Conservation (phyloP, 23 tunicate species). For the Halocynthia aurantium region DNA sequence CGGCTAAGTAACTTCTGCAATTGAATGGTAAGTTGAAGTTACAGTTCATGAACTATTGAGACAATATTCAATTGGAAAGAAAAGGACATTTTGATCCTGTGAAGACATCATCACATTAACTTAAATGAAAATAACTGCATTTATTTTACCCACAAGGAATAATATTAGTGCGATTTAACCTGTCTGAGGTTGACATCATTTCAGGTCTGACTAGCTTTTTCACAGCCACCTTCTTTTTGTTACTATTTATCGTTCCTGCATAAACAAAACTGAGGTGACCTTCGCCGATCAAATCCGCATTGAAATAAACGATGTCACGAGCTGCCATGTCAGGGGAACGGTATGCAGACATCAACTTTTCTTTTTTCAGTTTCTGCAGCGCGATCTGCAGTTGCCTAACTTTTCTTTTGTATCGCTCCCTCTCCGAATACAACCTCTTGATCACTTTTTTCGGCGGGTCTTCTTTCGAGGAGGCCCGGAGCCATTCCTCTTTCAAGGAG, state of each 20-base stretch:
- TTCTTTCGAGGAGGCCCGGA: slow-evolving; percentile 3
- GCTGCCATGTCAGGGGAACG: slow-evolving; percentile 52
- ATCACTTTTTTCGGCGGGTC: slow-evolving; percentile 35
- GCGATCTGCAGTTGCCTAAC: slow-evolving; percentile 52
- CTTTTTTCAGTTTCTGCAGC: slow-evolving; percentile 27
- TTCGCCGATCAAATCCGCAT: slow-evolving; percentile 72
- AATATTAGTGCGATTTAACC: background rate
- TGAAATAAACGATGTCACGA: slow-evolving; percentile 44
- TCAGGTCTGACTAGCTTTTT: slow-evolving; percentile 55
- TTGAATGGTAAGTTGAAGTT: background rate
- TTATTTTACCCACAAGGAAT: too few relatives aligned
- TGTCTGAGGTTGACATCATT: slow-evolving; percentile 31
- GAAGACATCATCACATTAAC: slow-evolving; percentile 36
- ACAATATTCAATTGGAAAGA: background rate
- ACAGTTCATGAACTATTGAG: background rate
- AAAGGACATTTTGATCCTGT: slow-evolving; percentile 11
- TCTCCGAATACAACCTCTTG: slow-evolving; percentile 45
- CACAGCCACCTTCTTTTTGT: slow-evolving; percentile 42
- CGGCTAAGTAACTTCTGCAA: slow-evolving; percentile 50
- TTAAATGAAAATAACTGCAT: background rate
- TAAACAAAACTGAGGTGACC: slow-evolving; percentile 62
- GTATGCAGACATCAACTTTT: background rate
- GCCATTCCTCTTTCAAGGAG: slow-evolving; percentile 9
- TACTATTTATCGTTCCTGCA: slow-evolving; percentile 48
- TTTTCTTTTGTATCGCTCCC: slow-evolving; percentile 62